These are phyloP conservation scores for Caracal caracal DNA, from an alignment of 2,113 vertebrate genomes.

Conservation along the genomic window DNA sequence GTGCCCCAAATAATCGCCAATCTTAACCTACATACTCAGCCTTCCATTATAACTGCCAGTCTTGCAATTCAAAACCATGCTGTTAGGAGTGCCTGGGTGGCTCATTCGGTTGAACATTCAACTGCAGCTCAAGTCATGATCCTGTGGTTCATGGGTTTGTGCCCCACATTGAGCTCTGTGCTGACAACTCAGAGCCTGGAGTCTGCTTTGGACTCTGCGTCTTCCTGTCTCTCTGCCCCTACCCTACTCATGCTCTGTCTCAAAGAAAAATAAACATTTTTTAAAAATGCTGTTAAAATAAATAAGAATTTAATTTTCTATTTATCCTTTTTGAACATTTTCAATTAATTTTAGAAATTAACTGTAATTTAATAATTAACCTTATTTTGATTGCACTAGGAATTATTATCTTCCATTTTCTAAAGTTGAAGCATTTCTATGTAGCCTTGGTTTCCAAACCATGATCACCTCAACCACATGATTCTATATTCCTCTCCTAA, in stretches of 20 bases:
- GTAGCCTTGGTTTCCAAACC: neutral
- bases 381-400: neutral
- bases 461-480: neutral
- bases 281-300: neutral
- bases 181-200: no score
- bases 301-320: neutral
- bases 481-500: neutral
- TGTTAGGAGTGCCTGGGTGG: neutral
- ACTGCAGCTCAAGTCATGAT: no score
- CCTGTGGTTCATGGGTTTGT: no score
- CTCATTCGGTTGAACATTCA: no score
- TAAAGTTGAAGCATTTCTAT: neutral
- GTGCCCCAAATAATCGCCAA: neutral
- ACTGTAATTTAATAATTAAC: neutral
- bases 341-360: neutral
- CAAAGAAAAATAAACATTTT: no score
- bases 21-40: neutral
- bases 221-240: no score
- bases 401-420: neutral
- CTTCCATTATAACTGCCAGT: neutral
- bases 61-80: neutral
- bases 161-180: no score
- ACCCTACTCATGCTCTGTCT: no score
- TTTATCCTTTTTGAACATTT: neutral
- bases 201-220: no score